A percentile compares a stretch with the other conserved stretches of the same genome.
Evolutionary conservation across 1,140 invertebrate genomes (phyloP).

Genomic region (Zaprionus camerounensis): DNA sequence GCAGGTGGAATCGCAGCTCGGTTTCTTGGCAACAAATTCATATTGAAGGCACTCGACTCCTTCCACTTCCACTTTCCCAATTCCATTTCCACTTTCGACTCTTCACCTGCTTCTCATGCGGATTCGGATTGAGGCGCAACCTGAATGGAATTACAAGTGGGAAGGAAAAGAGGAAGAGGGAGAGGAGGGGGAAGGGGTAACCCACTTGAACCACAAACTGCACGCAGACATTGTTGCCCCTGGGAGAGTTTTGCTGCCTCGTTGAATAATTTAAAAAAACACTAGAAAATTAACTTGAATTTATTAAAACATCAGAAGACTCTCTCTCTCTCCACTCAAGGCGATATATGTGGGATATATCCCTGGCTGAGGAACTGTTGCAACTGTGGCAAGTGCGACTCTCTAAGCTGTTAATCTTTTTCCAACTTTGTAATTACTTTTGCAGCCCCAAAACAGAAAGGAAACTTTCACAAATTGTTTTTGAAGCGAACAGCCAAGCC

Average conservation of each 20-base stretch:
- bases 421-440: constrained; percentile 76
- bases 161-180: constrained; percentile 44
- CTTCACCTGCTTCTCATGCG: constrained; percentile 24
- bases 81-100: constrained; percentile 38
- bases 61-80: too few relatives aligned
- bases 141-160: constrained; percentile 58
- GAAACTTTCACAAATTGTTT: constrained; percentile 70
- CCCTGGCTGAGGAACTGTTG: not conserved
- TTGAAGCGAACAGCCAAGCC: constrained; percentile 30
- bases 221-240: constrained; percentile 57
- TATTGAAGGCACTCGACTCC: constrained; percentile 63
- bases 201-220: constrained; percentile 68
- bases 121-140: not conserved
- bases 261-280: constrained; percentile 59
- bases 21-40: constrained; percentile 74
- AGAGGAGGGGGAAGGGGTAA: not conserved
- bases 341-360: not conserved
- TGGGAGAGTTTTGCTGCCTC: constrained; percentile 44
- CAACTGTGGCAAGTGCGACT: constrained; percentile 24
- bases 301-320: constrained; percentile 57
- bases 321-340: constrained; percentile 6
- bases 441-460: constrained; percentile 28
- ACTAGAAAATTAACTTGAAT: constrained; percentile 61
- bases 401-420: constrained; percentile 68
- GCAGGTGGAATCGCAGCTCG: constrained; percentile 26